Conservation (phyloP, 2,113 vertebrate species). For the Tinamus guttatus region DNA sequence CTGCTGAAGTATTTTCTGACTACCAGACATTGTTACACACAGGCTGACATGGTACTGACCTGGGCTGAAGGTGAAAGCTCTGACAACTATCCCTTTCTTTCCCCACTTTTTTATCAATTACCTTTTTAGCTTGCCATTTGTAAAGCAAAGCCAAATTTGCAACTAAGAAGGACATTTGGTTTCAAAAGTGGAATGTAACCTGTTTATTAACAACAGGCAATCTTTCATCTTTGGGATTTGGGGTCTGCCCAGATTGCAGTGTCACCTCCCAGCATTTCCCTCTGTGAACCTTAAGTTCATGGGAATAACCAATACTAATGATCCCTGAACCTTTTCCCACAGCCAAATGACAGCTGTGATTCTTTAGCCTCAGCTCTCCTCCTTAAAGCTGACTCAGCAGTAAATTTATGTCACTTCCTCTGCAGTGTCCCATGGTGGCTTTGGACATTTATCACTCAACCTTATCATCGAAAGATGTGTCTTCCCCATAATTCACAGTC, state of each 20-base stretch:
- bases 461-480: slow-evolving; percentile 53
- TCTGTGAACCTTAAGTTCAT: slow-evolving; percentile 87
- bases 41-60: not conserved
- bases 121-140: not conserved
- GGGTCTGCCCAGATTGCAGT: slow-evolving; percentile 80
- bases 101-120: not conserved
- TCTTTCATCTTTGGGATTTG: slow-evolving; percentile 73
- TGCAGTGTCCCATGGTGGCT: slow-evolving; percentile 82
- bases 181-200: slow-evolving; percentile 69
- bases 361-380: slow-evolving; percentile 85
- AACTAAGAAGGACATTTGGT: slow-evolving; percentile 33
- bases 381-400: slow-evolving; percentile 64
- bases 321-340: slow-evolving; percentile 94
- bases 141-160: not conserved
- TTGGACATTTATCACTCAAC: slow-evolving; percentile 77
- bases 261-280: slow-evolving; percentile 84
- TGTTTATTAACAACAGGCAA: slow-evolving; percentile 78
- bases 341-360: slow-evolving; percentile 93
- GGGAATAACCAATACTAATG: slow-evolving; percentile 94
- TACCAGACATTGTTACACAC: not conserved
- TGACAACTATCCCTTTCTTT: not conserved
- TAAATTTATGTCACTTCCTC: slow-evolving; percentile 87
- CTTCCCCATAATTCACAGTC: slow-evolving; percentile 51
- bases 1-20: not conserved
- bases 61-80: not conserved